Evolutionary conservation across 64 coral and sea anemone genomes (phyloP).

Genomic region (Porites australiensis): DNA sequence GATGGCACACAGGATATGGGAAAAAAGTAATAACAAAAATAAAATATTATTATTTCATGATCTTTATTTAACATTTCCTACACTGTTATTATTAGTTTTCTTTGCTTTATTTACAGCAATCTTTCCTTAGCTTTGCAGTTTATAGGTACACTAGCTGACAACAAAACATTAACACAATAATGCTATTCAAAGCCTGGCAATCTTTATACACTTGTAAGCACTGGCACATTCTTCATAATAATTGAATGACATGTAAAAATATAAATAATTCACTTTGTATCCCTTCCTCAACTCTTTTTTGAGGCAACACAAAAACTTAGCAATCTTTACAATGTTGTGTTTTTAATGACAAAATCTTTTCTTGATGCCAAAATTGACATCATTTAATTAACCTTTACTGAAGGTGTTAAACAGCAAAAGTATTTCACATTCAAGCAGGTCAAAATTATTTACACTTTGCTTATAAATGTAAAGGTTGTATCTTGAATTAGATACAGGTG

Average conservation of each 20-base stretch:
- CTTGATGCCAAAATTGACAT: neutral
- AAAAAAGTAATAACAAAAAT: no score
- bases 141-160: neutral
- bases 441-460: no score
- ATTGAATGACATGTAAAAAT: neutral
- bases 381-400: neutral
- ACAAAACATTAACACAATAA: no score
- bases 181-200: neutral
- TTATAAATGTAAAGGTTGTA: no score
- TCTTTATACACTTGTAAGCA: no score
- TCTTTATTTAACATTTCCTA: no score
- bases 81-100: no score
- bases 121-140: neutral
- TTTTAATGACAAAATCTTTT: neutral
- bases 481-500: no score
- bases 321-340: neutral
- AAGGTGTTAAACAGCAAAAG: neutral
- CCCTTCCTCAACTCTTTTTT: neutral
- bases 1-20: no score
- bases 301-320: no score
- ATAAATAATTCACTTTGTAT: neutral
- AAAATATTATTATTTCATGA: no score
- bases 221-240: neutral
- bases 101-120: neutral
- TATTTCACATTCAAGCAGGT: neutral